Conservation (phyloP, 2,797 vertebrate species). For the Myiotriccus ornatus region DNA sequence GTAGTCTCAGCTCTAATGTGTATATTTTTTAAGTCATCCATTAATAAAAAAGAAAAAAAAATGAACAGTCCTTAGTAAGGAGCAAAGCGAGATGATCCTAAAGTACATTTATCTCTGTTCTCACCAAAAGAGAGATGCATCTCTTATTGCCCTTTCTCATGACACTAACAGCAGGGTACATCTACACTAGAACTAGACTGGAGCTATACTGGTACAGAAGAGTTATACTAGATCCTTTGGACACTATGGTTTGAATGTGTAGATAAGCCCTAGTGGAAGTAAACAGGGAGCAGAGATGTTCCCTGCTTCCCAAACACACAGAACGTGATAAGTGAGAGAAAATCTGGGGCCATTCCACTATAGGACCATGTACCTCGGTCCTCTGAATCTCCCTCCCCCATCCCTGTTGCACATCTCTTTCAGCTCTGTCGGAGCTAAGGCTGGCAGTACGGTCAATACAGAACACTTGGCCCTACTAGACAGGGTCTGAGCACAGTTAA, state of each 20-base stretch:
- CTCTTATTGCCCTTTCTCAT: not conserved
- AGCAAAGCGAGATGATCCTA: not conserved
- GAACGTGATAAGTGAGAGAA: rapidly evolving
- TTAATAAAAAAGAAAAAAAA: not conserved
- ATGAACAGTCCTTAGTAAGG: not conserved
- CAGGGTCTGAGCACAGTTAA: not conserved
- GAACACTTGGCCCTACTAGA: not conserved
- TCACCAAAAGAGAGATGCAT: not conserved
- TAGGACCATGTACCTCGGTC: not conserved
- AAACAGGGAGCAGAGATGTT: not conserved
- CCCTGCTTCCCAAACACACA: not conserved
- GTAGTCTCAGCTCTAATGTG: not conserved
- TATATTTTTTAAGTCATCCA: not conserved
- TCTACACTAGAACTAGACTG: not conserved
- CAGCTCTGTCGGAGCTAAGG: not conserved
- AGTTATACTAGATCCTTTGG: not conserved
- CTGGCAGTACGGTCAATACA: not conserved
- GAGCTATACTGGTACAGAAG: not conserved
- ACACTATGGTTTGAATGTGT: not conserved
- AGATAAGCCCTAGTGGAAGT: not conserved
- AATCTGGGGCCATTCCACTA: not conserved
- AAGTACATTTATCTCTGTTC: not conserved
- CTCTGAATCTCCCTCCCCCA: not conserved
- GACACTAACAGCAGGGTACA: not conserved
- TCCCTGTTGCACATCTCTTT: not conserved